Evolutionary conservation across 2,888 invertebrate species (phyloP), one percentile per base, ranked within the genome.

Genomic region (Hedychridium roseum): DNA sequence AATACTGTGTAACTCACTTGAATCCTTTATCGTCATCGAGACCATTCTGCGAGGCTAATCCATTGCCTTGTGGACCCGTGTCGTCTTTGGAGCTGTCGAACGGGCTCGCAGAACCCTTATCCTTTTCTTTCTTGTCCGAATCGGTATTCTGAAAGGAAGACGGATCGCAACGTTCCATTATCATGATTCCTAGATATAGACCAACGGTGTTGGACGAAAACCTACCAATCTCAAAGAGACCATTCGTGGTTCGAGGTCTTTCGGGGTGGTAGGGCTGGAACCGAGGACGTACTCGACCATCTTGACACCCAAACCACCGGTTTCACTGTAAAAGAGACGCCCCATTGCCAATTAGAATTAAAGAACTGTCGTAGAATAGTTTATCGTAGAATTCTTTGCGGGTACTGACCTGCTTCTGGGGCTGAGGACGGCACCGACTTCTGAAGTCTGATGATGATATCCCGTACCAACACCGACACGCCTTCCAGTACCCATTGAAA

Each of bases 221-320:
- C 71, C 66, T 64, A 80, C 80, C 76, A 81, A 74, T 71, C 78
- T 73, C 18, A 78, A 63, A 30, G 74, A 73, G 41, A 69, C 76
- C 74, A 79, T 78, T 45, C 78, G 71, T 7, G 71, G 73, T 55
- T 78, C 78, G 62, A 79, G 57, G 57, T 78, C 78, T 53, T 78
- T 79, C 2, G 78, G 78, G 38, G 78, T 79, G 63, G 94, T 94
- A 15, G 94, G 94, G 56, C 93, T 94, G 57, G 91, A 92, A 60
- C 96, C 93, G 69, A 98, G 85, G 50, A 98, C 97, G 80, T 97
- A 97, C 82, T 98, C 97, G 43, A 97, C 97, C 95, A 97, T 97
- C 84, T 97, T 97, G 65, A 96, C 94, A 63, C 94, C 95, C 62
- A 97, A 87, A 32, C 94, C 94, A 59, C 88, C 86, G 53, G 93